Evolutionary conservation across 2,888 invertebrate genomes (phyloP), one percentile per base, ranked within the genome.

Genomic region (Cactoblastis cactorum): DNA sequence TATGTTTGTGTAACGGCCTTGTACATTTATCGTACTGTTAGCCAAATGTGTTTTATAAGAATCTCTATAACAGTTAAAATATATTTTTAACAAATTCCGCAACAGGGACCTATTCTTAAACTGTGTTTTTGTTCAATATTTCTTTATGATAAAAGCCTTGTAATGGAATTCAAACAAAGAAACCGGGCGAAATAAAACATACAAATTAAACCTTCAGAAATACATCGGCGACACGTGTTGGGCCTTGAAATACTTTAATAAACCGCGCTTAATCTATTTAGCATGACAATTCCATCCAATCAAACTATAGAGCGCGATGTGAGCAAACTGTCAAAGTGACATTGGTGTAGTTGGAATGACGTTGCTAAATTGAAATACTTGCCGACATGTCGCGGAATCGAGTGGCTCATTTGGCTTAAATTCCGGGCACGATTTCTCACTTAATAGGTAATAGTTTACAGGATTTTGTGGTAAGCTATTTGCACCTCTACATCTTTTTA

Each of bases 291-390:
- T 69, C 70, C 71, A 78, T 79, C 71, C 71, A 77, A 77, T 78
- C 71, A 65, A 47, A 47, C 71, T 69, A 63, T 63, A 54, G 58
- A 63, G 55, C 66, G 59, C 67, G 66, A 69, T 65, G 71, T 67
- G 51, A 61, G 66, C 65, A 66, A 74, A 74, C 71, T 74, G 70
- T 74, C 77, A 75, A 74, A 76, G 69, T 72, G 72, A 69, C 73
- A 72, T 67, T 61, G 59, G 61, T 66, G 61, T 74, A 73, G 74
- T 72, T 74, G 68, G 75, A 77, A 74, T 77, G 74, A 73, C 73
- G 70, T 69, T 67, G 63, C 69, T 67, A 74, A 80, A 77, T 78
- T 74, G 77, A 76, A 78, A 76, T 73, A 69, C 69, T 74, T 68
- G 66, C 58, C 56, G 33, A 52, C 57, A 60, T 55, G 61, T 55